Evolutionary conservation across 1,140 invertebrate genomes (phyloP), one percentile per base, ranked within the genome.

Genomic region (Drosophila quadrilineata): DNA sequence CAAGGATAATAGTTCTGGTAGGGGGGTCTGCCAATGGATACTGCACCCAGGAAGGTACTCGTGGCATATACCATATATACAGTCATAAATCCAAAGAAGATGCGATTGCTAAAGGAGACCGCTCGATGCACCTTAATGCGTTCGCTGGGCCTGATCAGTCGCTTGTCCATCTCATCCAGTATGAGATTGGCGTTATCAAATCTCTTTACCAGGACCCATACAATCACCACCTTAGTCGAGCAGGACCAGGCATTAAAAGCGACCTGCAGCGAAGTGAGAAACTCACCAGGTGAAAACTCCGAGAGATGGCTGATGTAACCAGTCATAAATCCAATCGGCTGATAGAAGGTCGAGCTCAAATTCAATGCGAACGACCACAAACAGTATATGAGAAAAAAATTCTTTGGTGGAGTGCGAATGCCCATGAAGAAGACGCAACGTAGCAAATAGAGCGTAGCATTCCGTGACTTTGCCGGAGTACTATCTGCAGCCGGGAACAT

Each of bases 1-100:
- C 38, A 41, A 0, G 79, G 79, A 28, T 86, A 85, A 38, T 79
- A 84, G 26, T 85, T 85, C 53, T 85, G 79, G 19, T 79, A 85
- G 0, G 71, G 75, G 0, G 79, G 79, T 4, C 68, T 26, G 3
- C 80, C 79, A 6, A 52, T 52, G 0, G 40, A 14, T 5, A 67
- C 63, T 3, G 79, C 74, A 9, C 66, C 60, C 3, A 85, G 38
- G n/a, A 85, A 85, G 0, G 80, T 79, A 10, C 31, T 79, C 1
- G 67, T 85, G 3, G 75, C 79, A 12, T 79, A 85, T n/a, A 36
- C 3, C 43, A 85, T 68, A 16, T 85, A 85, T 10, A 85, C 71
- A 3, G 54, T 35, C 71, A 86, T 80, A n/a, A 59, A 85, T 33
- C 41, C 35, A 10, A 84, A 85, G 36, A 85, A 85, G 22, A 86